A percentile compares a stretch with the other conserved stretches of the same genome.
Conservation (phyloP, 2,113 vertebrate species). For the Pristiophorus japonicus region DNA sequence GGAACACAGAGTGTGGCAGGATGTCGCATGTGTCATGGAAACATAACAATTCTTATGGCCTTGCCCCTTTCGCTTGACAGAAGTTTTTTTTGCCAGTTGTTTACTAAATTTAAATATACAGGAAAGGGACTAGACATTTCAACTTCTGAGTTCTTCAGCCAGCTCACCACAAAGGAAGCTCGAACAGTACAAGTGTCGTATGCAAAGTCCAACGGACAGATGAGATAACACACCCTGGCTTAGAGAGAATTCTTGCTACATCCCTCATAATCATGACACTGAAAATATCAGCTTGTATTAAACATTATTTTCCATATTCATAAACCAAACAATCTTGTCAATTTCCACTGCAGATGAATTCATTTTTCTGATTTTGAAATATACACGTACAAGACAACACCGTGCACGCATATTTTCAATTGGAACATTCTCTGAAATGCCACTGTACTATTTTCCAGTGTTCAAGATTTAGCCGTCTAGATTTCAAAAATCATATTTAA, state of each 20-base stretch:
- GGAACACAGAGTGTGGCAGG: constrained; percentile 41
- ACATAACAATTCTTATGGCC: constrained; percentile 38
- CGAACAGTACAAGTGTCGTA: background rate
- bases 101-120: constrained; percentile 27
- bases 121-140: constrained; percentile 20
- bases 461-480: background rate
- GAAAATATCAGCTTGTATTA: background rate
- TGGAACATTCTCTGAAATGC: background rate
- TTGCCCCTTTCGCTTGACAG: constrained; percentile 30
- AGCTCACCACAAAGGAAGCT: constrained; percentile 30
- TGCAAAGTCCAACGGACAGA: background rate
- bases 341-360: background rate
- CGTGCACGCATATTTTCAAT: background rate
- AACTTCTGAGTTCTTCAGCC: constrained; percentile 12
- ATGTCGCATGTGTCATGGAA: constrained; percentile 37
- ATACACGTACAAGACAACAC: background rate
- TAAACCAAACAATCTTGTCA: background rate
- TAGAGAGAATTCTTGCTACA: background rate
- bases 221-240: background rate
- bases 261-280: background rate
- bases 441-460: background rate
- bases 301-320: background rate
- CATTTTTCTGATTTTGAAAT: background rate
- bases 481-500: background rate
- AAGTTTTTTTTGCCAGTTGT: constrained; percentile 28